These are phyloP conservation scores for Leiothrix lutea DNA, from an alignment of 2,113 vertebrate genomes.

Conservation along the genomic window DNA sequence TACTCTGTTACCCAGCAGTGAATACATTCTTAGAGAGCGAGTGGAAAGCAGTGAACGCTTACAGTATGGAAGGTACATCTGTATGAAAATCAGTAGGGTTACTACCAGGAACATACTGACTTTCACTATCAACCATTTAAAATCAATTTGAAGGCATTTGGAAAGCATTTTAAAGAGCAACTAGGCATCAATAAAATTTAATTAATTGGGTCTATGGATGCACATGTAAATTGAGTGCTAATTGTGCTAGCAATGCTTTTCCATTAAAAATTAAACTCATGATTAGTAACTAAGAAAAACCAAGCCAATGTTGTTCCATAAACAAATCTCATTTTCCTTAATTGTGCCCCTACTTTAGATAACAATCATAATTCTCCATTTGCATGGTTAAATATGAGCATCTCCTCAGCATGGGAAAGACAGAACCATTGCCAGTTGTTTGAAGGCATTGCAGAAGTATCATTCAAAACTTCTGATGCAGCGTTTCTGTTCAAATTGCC, in stretches of 20 bases:
- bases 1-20: neutral
- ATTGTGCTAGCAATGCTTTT: constrained; percentile 79
- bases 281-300: constrained; percentile 70
- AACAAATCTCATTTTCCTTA: constrained; percentile 66
- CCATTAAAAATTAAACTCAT: constrained; percentile 83
- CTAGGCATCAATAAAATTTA: constrained; percentile 84
- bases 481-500: constrained; percentile 6
- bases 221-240: constrained; percentile 83
- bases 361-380: constrained; percentile 70
- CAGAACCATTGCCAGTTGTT: neutral
- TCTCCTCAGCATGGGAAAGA: neutral
- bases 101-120: constrained; percentile 49
- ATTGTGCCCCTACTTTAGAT: constrained; percentile 54
- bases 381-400: constrained; percentile 37
- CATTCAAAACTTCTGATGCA: constrained; percentile 11
- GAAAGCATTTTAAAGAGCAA: constrained; percentile 80
- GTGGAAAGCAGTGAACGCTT: neutral
- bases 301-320: constrained; percentile 50
- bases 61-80: neutral
- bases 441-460: neutral
- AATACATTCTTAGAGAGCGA: neutral
- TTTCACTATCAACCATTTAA: constrained; percentile 72
- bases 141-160: constrained; percentile 80
- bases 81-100: constrained; percentile 36
- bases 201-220: constrained; percentile 81